Evolutionary conservation across 2,797 vertebrate genomes (phyloP), one percentile per base, ranked within the genome.

Genomic region (Sciurus vulgaris): DNA sequence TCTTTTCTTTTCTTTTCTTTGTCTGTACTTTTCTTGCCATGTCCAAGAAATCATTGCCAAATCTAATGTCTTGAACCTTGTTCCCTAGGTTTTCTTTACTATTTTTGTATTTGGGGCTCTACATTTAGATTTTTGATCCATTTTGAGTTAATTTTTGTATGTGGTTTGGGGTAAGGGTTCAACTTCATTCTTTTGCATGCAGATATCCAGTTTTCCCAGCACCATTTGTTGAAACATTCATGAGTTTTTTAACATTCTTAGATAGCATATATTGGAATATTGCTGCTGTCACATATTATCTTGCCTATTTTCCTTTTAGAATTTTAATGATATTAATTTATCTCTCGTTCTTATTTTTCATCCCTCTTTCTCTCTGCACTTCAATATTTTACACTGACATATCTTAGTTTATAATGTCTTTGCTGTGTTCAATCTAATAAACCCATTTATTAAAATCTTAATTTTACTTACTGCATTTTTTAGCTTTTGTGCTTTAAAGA

Each of bases 291-390:
- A 35, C 28, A 56, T 74, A 81, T 26, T 49, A 20, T 61, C 13
- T 79, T 76, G 20, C 5, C 13, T 41, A 83, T 91, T 95, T 97
- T 91, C 78, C 47, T 79, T 93, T 74, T 72, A 59, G 35, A 91
- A 59, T 10, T 28, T 77, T 82, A 84, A 63, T 15, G 38, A 22
- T 38, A 17, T n/a, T 7, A 61, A 14, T 33, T 2, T 78, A 44
- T 17, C 26, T 47, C 56, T 94, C 30, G 30, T 41, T 91, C 30
- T 59, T 74, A 61, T 91, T 67, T 93, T 84, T 70, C 7, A 22
- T 35, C 28, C 11, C 41, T 18, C 83, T 74, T 91, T 65, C 28
- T 86, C 70, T 91, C 24, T 76, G 0, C 91, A 30, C 22, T 65
- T 90, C 74, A 76, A 1, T 81, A 67, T 67, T 93, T 94, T 82